Percentiles rank a stretch among this genome's conserved stretches.
phyloP scores from a whole-genome alignment of 2,797 vertebrate species.

The Malurus leucopterus region DNA sequence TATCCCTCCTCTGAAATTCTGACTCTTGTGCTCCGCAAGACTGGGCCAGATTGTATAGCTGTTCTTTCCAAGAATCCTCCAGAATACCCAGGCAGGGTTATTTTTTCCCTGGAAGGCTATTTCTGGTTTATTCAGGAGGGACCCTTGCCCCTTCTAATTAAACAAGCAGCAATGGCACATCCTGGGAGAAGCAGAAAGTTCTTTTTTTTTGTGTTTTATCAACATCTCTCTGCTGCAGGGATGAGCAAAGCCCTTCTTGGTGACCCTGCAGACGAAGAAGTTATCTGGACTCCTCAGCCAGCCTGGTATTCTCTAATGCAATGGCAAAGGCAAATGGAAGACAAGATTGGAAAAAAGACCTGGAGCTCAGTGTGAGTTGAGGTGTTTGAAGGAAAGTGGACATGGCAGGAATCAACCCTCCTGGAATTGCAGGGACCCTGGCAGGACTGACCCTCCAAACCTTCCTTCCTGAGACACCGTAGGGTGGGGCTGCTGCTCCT shows the following conservation, averaged over 20 bases:
- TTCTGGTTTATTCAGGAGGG: slow-evolving; percentile 11
- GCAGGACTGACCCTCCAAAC: neutral
- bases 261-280: neutral
- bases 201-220: neutral
- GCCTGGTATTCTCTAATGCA: neutral
- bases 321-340: neutral
- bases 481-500: neutral
- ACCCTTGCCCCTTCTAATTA: slow-evolving; percentile 20
- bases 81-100: neutral
- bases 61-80: neutral
- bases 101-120: slow-evolving; percentile 8
- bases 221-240: neutral
- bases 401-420: neutral
- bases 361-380: neutral
- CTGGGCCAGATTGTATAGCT: neutral
- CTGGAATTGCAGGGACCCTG: neutral
- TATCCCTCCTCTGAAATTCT: neutral
- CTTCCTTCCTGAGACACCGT: neutral
- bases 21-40: neutral
- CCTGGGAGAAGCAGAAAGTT: neutral
- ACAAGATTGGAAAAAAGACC: neutral
- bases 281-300: neutral
- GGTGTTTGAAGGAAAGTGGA: neutral
- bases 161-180: neutral
- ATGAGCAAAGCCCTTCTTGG: neutral